Evolutionary conservation across 2,888 invertebrate genomes (phyloP).

Genomic region (Rhagium mordax): DNA sequence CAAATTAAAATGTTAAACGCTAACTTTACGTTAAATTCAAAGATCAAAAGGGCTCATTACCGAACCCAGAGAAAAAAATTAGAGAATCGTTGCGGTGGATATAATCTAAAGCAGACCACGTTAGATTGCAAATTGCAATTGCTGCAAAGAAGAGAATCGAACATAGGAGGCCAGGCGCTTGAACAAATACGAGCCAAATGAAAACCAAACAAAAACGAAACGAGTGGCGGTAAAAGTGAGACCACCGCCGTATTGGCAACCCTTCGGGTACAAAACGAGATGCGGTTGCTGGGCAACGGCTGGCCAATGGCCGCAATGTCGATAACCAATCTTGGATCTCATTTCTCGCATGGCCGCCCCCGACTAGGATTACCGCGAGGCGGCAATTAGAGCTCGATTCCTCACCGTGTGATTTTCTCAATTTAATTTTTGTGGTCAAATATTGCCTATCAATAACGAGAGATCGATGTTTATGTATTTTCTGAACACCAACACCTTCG

Average conservation of each 20-base stretch:
- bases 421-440: constrained; percentile 19
- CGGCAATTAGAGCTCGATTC: constrained; percentile 55
- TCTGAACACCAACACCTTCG: neutral
- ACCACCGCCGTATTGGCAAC: constrained; percentile 52
- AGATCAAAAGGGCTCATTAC: constrained; percentile 46
- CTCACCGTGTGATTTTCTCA: constrained; percentile 9
- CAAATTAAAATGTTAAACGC: constrained; percentile 37
- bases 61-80: constrained; percentile 36
- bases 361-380: constrained; percentile 62
- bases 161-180: constrained; percentile 29
- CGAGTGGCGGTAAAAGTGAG: constrained; percentile 32
- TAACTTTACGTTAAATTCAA: constrained; percentile 36
- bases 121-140: constrained; percentile 42
- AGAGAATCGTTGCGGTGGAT: constrained; percentile 31
- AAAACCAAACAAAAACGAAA: constrained; percentile 63
- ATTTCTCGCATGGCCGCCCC: constrained; percentile 69
- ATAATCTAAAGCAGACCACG: constrained; percentile 34
- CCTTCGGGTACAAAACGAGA: constrained; percentile 60
- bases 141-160: constrained; percentile 37
- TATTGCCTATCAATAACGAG: neutral
- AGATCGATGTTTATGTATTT: neutral
- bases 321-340: constrained; percentile 71
- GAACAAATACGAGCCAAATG: constrained; percentile 55
- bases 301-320: constrained; percentile 68
- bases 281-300: constrained; percentile 65